A percentile compares a stretch with the other conserved stretches of the same genome.
phyloP scores from a whole-genome alignment of 1,140 invertebrate genomes.

The Olivierus martensii region DNA sequence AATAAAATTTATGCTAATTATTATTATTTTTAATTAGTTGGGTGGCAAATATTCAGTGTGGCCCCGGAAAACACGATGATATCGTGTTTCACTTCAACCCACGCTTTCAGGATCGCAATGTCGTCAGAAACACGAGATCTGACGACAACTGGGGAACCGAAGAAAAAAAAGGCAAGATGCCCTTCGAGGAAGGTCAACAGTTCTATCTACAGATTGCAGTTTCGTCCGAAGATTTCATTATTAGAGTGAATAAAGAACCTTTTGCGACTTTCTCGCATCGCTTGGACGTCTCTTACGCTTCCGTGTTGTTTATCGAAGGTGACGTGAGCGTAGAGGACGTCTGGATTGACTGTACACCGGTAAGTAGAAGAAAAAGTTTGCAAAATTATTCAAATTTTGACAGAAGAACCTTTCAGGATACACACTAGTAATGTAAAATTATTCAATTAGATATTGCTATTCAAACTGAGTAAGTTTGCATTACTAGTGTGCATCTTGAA shows the following conservation, averaged over 20 bases:
- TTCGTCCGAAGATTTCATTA: constrained; percentile 48
- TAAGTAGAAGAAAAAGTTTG: too few species aligned
- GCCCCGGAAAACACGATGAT: constrained; percentile 9
- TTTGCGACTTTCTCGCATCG: constrained; percentile 57
- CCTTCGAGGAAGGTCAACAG: constrained; percentile 43
- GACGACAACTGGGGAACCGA: constrained; percentile 13
- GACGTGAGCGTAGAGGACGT: constrained; percentile 40
- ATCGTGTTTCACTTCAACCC: constrained; percentile 16
- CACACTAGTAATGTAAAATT: too few species aligned
- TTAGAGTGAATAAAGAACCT: constrained; percentile 57
- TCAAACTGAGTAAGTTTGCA: too few species aligned
- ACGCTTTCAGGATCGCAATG: constrained; percentile 3
- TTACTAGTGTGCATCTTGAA: too few species aligned
- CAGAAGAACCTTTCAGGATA: too few species aligned
- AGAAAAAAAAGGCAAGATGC: constrained; percentile 20
- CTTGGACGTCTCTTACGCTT: constrained; percentile 44
- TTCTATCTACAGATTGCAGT: constrained; percentile 61
- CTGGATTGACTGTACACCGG: constrained; percentile 7
- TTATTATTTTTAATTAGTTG: constrained; percentile 2
- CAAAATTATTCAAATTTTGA: too few species aligned
- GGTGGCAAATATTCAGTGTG: constrained; percentile 11
- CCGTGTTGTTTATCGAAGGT: constrained; percentile 52
- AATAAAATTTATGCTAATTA: too few species aligned
- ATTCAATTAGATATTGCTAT: too few species aligned
- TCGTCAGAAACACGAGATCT: constrained; percentile 10